These are phyloP conservation scores for Arvicanthis niloticus DNA, from an alignment of 2,113 vertebrate genomes.

Conservation along the genomic window DNA sequence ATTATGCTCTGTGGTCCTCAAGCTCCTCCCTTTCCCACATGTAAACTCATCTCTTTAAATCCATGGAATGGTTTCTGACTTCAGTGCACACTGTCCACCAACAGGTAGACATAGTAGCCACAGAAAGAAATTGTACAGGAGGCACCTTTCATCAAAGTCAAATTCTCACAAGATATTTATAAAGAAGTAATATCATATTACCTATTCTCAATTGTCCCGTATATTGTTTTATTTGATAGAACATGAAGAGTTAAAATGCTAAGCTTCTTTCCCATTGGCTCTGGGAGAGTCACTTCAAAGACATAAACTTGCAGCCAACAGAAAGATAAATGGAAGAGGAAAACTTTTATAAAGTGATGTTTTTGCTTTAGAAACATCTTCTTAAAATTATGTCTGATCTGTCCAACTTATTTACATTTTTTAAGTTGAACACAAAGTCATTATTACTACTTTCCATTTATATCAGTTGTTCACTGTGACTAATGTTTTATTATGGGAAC, in stretches of 20 bases:
- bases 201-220: background rate
- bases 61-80: background rate
- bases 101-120: background rate
- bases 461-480: background rate
- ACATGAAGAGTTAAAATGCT: background rate
- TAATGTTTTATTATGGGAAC: constrained; percentile 1
- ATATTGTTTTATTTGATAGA: background rate
- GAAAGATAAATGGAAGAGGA: background rate
- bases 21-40: background rate
- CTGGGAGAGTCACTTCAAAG: background rate
- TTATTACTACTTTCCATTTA: constrained; percentile 1
- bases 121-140: background rate
- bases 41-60: background rate
- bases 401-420: background rate
- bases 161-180: background rate
- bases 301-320: background rate
- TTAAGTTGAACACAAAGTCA: background rate
- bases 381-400: constrained; percentile 12
- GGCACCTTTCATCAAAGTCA: background rate
- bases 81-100: background rate
- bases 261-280: background rate
- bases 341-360: background rate
- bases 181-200: background rate
- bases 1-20: background rate
- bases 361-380: background rate